Conservation (phyloP, 2,113 vertebrate genomes). For the Laticauda laticaudata region DNA sequence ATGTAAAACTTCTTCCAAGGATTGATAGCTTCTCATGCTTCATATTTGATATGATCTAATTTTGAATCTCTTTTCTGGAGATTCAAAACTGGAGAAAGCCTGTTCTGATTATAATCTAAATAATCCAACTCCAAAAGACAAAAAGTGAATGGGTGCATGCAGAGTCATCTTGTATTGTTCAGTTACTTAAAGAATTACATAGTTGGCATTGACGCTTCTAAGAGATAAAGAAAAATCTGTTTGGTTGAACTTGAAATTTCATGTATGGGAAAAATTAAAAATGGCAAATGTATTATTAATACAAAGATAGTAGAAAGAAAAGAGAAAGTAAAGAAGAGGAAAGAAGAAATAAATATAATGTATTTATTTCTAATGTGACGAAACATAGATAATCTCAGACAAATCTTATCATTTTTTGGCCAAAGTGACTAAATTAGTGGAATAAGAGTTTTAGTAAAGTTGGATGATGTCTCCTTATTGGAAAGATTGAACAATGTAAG, state of each 20-base stretch:
- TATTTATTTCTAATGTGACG: too few species aligned
- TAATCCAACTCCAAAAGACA: background rate
- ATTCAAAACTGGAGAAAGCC: background rate
- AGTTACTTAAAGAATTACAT: background rate
- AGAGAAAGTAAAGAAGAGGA: background rate
- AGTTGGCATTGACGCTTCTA: background rate
- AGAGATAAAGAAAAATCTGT: background rate
- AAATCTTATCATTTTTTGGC: too few species aligned
- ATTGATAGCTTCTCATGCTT: background rate
- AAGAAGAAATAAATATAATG: background rate
- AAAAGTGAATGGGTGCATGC: background rate
- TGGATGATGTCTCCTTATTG: too few species aligned
- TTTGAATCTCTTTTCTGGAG: background rate
- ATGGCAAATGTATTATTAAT: background rate
- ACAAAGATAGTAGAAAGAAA: background rate
- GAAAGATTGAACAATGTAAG: too few species aligned
- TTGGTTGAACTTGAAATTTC: background rate
- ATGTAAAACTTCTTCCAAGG: background rate
- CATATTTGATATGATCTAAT: background rate
- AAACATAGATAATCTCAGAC: too few species aligned
- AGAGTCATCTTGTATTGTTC: background rate
- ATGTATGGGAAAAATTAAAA: background rate
- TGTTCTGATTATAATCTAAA: background rate
- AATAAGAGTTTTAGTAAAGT: too few species aligned
- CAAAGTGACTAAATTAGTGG: too few species aligned